These are phyloP conservation scores for Pycnomerus fuliginosus DNA, from an alignment of 2,888 invertebrate genomes.

Conservation along the genomic window DNA sequence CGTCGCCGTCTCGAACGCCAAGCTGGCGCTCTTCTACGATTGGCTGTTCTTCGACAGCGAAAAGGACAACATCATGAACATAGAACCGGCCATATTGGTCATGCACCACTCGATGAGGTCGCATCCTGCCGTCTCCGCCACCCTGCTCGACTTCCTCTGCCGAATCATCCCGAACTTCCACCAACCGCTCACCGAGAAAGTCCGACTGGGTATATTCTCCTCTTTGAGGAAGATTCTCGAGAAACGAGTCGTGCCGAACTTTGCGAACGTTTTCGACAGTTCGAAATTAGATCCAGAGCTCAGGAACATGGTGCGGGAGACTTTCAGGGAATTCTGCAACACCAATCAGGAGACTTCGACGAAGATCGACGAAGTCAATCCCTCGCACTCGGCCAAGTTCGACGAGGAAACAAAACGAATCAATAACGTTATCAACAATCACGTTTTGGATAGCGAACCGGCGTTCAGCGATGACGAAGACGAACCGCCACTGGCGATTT, in stretches of 20 bases:
- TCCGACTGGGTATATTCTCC: conserved; percentile 77
- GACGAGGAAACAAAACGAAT: conserved; percentile 35
- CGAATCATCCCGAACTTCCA: conserved; percentile 87
- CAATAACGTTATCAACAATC: conserved; percentile 48
- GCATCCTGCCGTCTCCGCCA: conserved; percentile 88
- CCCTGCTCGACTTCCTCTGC: conserved; percentile 87
- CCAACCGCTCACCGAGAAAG: conserved; percentile 75
- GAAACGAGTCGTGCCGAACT: conserved; percentile 86
- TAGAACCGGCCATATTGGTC: conserved; percentile 89
- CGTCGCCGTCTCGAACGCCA: conserved; percentile 87
- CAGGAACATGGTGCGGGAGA: conserved; percentile 80
- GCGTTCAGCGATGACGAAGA: conserved; percentile 88
- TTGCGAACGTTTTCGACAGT: conserved; percentile 85
- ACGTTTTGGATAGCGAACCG: conserved; percentile 64
- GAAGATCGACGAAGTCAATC: conserved; percentile 35
- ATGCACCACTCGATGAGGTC: conserved; percentile 93
- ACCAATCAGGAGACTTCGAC: conserved; percentile 51
- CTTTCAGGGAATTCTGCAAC: conserved; percentile 85
- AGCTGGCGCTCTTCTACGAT: conserved; percentile 88
- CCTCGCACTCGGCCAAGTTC: conserved; percentile 35
- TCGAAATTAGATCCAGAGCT: conserved; percentile 83
- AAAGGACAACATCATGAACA: conserved; percentile 94
- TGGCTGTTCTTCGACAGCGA: conserved; percentile 91
- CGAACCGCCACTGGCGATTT: conserved; percentile 53
- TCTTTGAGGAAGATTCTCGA: conserved; percentile 84